phyloP scores from a whole-genome alignment of 1,140 invertebrate genomes.

The Drosophila malerkotliana region DNA sequence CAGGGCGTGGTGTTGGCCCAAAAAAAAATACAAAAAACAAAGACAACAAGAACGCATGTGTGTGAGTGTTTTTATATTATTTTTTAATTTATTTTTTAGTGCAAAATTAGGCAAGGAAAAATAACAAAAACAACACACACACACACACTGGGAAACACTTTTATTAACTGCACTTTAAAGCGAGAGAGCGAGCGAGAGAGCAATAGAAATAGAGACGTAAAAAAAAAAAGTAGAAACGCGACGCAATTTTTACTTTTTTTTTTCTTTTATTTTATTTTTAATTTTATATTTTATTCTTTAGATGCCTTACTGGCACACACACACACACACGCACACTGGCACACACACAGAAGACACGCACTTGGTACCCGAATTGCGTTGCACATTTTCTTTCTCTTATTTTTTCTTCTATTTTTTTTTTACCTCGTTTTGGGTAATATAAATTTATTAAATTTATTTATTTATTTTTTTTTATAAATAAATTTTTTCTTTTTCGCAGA shows the following conservation, averaged over 20 bases:
- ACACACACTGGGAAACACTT: slow-evolving; percentile 22
- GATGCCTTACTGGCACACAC: slow-evolving; percentile 16
- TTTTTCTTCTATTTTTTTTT: slow-evolving; percentile 39
- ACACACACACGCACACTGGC: slow-evolving; percentile 22
- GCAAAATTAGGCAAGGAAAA: not conserved
- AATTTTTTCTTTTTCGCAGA: slow-evolving; percentile 52
- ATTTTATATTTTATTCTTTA: slow-evolving; percentile 2
- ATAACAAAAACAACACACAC: not conserved
- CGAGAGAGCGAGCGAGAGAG: slow-evolving; percentile 8
- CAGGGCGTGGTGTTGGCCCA: not conserved
- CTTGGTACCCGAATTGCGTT: slow-evolving; percentile 36
- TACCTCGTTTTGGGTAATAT: slow-evolving; percentile 6
- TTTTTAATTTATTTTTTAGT: not conserved
- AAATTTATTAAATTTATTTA: slow-evolving; percentile 15
- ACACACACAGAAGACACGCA: not conserved
- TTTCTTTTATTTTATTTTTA: slow-evolving; percentile 14
- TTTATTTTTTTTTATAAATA: slow-evolving; percentile 63
- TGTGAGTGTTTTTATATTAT: not conserved
- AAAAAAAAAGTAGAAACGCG: slow-evolving; percentile 58
- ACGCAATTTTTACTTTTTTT: slow-evolving; percentile 66
- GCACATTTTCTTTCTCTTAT: slow-evolving; percentile 63
- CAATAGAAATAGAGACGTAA: slow-evolving; percentile 11
- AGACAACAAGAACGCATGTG: not conserved
- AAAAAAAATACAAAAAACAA: not conserved
- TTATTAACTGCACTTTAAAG: slow-evolving; percentile 21